Conservation (phyloP, 2,888 invertebrate species). For the Strigamia transsilvanica region DNA sequence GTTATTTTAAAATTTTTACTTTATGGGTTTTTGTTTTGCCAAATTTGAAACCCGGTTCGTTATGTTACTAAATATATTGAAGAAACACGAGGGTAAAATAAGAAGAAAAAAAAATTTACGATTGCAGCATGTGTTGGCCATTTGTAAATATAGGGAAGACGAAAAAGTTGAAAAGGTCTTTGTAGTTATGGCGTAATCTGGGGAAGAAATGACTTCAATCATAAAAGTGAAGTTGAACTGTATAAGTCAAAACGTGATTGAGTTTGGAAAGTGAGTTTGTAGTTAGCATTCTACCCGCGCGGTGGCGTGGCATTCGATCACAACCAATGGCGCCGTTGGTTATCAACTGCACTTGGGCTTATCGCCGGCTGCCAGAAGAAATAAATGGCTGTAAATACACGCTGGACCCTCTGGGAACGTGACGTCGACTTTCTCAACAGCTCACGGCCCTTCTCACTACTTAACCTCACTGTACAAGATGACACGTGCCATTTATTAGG, state of each 20-base stretch:
- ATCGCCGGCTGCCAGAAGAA: constrained; percentile 46
- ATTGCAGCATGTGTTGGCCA: constrained; percentile 37
- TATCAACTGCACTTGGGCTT: constrained; percentile 13
- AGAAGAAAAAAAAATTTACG: background rate
- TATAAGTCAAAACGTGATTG: constrained; percentile 46
- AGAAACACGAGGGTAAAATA: background rate
- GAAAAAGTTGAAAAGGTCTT: constrained; percentile 34
- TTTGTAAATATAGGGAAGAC: constrained; percentile 1
- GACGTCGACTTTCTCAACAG: constrained; percentile 11
- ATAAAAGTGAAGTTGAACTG: constrained; percentile 28
- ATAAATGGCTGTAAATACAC: constrained; percentile 42
- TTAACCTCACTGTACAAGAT: constrained; percentile 12
- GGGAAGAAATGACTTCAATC: constrained; percentile 18
- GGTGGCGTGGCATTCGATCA: constrained; percentile 3
- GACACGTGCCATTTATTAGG: constrained; percentile 10
- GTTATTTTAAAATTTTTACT: background rate
- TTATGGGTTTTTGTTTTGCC: background rate
- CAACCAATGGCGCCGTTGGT: constrained; percentile 13
- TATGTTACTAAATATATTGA: constrained; percentile 20
- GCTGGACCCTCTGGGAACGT: constrained; percentile 12
- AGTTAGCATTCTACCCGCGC: constrained; percentile 19
- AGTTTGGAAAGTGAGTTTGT: constrained; percentile 36
- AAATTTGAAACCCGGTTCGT: background rate
- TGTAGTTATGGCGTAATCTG: constrained; percentile 38
- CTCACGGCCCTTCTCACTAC: constrained; percentile 23